Evolutionary conservation across 2,113 vertebrate species (phyloP).

Genomic region (Mirza zaza): DNA sequence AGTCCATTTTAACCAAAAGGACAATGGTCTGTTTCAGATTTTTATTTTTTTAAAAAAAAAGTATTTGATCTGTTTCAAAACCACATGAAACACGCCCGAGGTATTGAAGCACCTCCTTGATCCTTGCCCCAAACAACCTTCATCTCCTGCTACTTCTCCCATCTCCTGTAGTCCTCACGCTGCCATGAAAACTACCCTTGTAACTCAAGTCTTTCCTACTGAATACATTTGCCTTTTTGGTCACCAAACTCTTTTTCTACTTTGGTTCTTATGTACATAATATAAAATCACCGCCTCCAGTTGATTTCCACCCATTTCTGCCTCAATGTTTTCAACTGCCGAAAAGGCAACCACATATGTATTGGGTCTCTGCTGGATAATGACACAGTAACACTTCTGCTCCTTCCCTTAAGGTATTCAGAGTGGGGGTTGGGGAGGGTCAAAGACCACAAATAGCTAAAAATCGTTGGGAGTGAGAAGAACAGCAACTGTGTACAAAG

Average conservation of each 20-base stretch:
- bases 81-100: neutral
- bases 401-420: too few species aligned
- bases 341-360: neutral
- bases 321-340: neutral
- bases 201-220: neutral
- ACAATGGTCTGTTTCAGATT: neutral
- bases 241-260: neutral
- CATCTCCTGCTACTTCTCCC: neutral
- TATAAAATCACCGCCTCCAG: neutral
- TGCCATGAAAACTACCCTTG: neutral
- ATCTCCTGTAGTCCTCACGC: neutral
- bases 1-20: neutral
- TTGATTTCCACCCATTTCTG: neutral
- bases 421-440: too few species aligned
- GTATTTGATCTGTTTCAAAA: neutral
- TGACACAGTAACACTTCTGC: neutral
- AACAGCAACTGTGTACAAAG: rapidly evolving
- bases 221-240: neutral
- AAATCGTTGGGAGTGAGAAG: neutral
- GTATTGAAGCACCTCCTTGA: neutral
- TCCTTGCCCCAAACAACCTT: neutral
- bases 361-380: rapidly evolving
- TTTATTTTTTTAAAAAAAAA: neutral
- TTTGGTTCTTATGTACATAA: neutral
- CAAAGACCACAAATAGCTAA: neutral